phyloP scores from a whole-genome alignment of 2,113 vertebrate species.

The Calyptommatus sinebrachiatus region DNA sequence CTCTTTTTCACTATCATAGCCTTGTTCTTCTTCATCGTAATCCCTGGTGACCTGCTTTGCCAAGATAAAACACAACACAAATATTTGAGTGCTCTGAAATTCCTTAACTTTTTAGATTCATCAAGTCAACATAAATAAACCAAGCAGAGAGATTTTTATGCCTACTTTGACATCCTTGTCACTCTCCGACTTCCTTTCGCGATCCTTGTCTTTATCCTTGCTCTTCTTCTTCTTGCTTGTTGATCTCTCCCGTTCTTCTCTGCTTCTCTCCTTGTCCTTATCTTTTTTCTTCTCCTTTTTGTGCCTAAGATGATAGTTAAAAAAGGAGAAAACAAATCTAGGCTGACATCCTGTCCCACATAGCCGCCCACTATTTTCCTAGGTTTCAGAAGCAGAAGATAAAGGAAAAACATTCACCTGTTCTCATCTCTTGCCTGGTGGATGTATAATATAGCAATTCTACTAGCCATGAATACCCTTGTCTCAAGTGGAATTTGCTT shows the following conservation, averaged over 20 bases:
- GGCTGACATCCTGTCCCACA: no score
- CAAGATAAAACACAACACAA: constrained; percentile 38
- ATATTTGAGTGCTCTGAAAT: constrained; percentile 43
- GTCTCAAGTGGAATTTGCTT: no score
- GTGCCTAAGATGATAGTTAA: constrained; percentile 71
- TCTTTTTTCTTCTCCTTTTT: constrained; percentile 99
- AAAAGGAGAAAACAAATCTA: background rate
- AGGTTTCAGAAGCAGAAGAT: no score
- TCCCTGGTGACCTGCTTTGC: constrained; percentile 94
- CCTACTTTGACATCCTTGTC: constrained; percentile 97
- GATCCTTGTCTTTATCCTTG: constrained; percentile 94
- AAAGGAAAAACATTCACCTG: no score
- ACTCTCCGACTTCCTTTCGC: constrained; percentile 88
- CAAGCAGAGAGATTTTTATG: constrained; percentile 19
- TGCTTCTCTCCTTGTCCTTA: constrained; percentile 86
- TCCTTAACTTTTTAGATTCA: background rate
- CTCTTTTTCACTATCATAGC: constrained; percentile 94
- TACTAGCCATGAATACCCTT: no score
- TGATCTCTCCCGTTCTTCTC: constrained; percentile 88
- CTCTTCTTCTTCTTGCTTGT: constrained; percentile 92
- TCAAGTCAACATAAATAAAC: accelerated
- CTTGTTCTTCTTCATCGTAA: constrained; percentile 97
- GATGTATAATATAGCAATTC: no score
- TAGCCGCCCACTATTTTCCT: no score
- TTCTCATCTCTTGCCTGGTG: no score